phyloP scores from a whole-genome alignment of 1,140 invertebrate genomes.

The Polypedilum pembai region DNA sequence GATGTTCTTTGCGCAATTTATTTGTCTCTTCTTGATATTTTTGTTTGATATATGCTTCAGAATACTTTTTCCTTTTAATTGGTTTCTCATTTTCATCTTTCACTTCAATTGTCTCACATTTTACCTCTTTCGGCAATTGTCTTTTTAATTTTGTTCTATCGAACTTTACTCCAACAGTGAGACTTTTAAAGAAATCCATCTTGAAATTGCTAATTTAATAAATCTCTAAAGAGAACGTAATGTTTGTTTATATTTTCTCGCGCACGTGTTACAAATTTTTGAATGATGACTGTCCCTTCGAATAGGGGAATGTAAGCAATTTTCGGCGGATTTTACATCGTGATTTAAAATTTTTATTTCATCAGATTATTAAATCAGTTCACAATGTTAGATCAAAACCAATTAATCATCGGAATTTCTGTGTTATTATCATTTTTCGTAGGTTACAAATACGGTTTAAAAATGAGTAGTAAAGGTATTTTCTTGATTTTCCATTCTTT shows the following conservation, averaged over 20 bases:
- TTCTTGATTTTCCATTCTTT: no score
- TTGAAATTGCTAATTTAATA: no score
- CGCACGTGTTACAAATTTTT: no score
- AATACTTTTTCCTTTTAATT: constrained; percentile 37
- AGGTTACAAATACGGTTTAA: constrained; percentile 41
- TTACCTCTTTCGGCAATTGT: constrained; percentile 30
- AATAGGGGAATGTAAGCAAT: no score
- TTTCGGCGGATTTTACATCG: no score
- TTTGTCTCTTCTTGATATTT: constrained; percentile 46
- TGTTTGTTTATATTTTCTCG: no score
- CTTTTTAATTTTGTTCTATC: no score
- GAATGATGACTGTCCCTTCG: no score
- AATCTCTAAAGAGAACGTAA: no score
- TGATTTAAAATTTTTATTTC: no score
- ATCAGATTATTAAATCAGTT: background rate
- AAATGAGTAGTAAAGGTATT: constrained; percentile 35
- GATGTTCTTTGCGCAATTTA: constrained; percentile 62
- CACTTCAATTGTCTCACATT: constrained; percentile 30
- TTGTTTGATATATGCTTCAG: constrained; percentile 37
- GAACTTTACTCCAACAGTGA: no score
- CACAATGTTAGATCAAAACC: constrained; percentile 39
- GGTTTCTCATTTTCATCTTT: constrained; percentile 36
- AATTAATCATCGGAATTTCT: constrained; percentile 42
- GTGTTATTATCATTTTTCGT: constrained; percentile 43
- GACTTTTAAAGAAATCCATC: no score